These are phyloP conservation scores for Triplophysa bombifrons DNA, from an alignment of 2,797 vertebrate genomes.

Conservation along the genomic window DNA sequence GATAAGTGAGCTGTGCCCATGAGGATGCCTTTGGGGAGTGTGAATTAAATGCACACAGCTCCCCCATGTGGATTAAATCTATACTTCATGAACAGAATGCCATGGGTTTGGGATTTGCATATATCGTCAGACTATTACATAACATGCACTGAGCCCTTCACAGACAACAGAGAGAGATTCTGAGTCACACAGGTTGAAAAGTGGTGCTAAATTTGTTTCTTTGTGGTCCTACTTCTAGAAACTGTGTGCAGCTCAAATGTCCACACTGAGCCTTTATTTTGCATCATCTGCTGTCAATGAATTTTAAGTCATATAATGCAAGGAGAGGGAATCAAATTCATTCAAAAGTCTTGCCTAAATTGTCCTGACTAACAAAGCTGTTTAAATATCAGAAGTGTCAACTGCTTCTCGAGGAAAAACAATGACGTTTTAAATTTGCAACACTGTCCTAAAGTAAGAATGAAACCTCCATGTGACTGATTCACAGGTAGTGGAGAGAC, in stretches of 20 bases:
- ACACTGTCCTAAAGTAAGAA: background rate
- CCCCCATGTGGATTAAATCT: slow-evolving; percentile 40
- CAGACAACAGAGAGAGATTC: background rate
- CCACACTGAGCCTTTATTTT: background rate
- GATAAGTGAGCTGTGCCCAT: background rate
- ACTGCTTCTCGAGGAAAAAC: too few species aligned
- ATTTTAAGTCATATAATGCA: too few species aligned
- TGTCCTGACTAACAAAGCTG: too few species aligned
- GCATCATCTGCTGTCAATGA: background rate
- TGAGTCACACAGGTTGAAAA: background rate
- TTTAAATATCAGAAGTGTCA: too few species aligned
- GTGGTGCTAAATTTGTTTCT: background rate
- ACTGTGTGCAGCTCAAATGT: background rate
- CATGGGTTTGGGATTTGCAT: background rate
- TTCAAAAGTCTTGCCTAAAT: background rate
- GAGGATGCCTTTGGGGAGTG: background rate
- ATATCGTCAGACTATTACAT: background rate
- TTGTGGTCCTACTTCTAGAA: background rate
- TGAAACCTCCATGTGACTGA: too few species aligned
- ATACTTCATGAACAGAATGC: background rate
- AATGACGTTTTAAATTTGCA: background rate
- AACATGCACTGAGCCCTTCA: background rate
- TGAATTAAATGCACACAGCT: slow-evolving; percentile 32
- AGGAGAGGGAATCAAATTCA: slow-evolving; percentile 41
- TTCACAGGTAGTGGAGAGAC: too few species aligned